Conservation (phyloP, 2,113 vertebrate genomes). For the Canis aureus region DNA sequence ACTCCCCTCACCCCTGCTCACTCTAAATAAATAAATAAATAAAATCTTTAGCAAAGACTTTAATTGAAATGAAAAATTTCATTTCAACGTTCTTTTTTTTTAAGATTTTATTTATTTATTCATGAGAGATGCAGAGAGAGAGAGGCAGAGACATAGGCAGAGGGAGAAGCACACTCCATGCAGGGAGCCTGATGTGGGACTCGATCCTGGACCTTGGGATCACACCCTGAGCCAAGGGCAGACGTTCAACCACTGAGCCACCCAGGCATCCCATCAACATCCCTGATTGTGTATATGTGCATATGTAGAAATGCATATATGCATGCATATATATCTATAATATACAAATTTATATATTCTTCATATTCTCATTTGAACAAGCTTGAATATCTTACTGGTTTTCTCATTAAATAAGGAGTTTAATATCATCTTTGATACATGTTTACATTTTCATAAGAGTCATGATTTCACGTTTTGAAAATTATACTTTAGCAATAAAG, state of each 20-base stretch:
- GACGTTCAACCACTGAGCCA: too few species aligned
- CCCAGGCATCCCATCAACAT: not conserved
- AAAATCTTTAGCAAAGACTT: not conserved
- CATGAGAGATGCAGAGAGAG: too few species aligned
- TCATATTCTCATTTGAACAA: conserved; percentile 30
- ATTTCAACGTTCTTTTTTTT: not conserved
- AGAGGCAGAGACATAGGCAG: too few species aligned
- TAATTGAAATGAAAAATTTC: not conserved
- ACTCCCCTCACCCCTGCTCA: not conserved
- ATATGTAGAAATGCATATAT: not conserved
- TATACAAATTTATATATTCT: not conserved
- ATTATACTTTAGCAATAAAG: not conserved
- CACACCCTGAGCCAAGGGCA: too few species aligned
- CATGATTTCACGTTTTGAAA: conserved; percentile 5
- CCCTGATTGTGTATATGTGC: not conserved
- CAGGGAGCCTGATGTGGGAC: too few species aligned
- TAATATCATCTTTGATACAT: not conserved
- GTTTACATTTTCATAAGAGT: not conserved
- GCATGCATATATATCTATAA: not conserved
- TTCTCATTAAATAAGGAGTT: not conserved
- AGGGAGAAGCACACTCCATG: too few species aligned
- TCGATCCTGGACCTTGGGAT: too few species aligned
- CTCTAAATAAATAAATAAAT: not conserved
- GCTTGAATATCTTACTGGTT: not conserved
- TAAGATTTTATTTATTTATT: too few species aligned